Evolutionary conservation across 2,797 vertebrate genomes (phyloP), one percentile per base, ranked within the genome.

Genomic region (Smutsia temminckii): DNA sequence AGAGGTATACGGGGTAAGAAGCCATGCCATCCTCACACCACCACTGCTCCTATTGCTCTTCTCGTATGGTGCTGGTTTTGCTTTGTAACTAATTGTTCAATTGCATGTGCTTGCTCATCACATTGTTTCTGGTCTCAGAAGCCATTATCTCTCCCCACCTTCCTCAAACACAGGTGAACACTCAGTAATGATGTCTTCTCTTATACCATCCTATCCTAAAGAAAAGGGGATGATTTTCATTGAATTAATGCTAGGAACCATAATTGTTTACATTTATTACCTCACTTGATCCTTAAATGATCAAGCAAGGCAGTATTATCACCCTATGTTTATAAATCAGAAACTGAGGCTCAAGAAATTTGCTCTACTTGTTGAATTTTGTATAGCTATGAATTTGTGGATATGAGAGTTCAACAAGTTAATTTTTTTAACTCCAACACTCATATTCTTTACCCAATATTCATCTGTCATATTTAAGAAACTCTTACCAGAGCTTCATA

Each of bases 31-130:
- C 12, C 10, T 14, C 51, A 23, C 10, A n/a, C 6, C 7, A 23
- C 0, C 0, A 0, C 23, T 59, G 17, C 11, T 37, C 55, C 13
- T 4, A 5, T 12, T 18, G 4, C 8, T 18, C 0, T 85, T 9
- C 6, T 49, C 2, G 46, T 14, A 0, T 17, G 18, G 59, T 11
- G 5, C 61, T 29, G 1, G 27, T 23, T 17, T n/a, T 20, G 3
- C 40, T 55, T 14, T 18, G 25, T 12, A 8, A 16, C n/a, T 32
- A 8, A 46, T 8, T 1, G 0, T 18, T 25, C 49, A 49, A 27
- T 11, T 27, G 10, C 16, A 6, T 0, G 8, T 34, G 64, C 4
- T 12, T 21, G 32, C 21, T 6, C 75, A 32, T 16, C 1, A 2
- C 6, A 0, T 4, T n/a, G n/a, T 12, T 63, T 20, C 53, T 69